These are phyloP conservation scores for Smutsia temminckii DNA, from an alignment of 2,797 vertebrate genomes.

Conservation along the genomic window DNA sequence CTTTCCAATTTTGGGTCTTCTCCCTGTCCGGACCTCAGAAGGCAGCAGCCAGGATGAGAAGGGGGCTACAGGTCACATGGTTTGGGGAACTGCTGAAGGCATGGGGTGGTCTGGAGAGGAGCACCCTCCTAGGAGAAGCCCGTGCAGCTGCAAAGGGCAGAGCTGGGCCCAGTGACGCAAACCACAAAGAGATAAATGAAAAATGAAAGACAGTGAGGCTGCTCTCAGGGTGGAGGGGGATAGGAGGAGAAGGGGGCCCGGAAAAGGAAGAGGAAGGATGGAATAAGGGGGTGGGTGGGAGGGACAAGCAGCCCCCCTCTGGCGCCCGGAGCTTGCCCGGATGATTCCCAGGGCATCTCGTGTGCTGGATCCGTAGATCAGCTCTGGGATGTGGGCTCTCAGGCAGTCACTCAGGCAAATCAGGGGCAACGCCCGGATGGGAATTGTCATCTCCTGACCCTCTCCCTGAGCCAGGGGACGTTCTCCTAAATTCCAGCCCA, in stretches of 20 bases:
- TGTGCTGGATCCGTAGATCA: background rate
- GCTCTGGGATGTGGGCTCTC: conserved; percentile 1
- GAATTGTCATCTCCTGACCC: background rate
- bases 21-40: background rate
- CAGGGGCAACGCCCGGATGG: conserved; percentile 17
- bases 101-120: background rate
- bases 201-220: background rate
- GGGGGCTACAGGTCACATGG: background rate
- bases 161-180: background rate
- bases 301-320: background rate
- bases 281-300: background rate
- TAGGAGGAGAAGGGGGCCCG: background rate
- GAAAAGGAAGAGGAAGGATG: background rate
- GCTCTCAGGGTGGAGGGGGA: background rate
- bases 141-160: background rate
- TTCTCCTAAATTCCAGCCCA: background rate
- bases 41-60: background rate
- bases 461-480: background rate
- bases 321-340: background rate
- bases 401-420: conserved; percentile 55
- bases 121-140: background rate
- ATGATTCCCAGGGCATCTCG: background rate
- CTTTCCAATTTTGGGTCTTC: background rate
- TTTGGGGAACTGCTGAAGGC: background rate
- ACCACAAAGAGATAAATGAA: background rate